Evolutionary conservation across 2,888 invertebrate genomes (phyloP), one percentile per base, ranked within the genome.

Genomic region (Osedax frankpressi): DNA sequence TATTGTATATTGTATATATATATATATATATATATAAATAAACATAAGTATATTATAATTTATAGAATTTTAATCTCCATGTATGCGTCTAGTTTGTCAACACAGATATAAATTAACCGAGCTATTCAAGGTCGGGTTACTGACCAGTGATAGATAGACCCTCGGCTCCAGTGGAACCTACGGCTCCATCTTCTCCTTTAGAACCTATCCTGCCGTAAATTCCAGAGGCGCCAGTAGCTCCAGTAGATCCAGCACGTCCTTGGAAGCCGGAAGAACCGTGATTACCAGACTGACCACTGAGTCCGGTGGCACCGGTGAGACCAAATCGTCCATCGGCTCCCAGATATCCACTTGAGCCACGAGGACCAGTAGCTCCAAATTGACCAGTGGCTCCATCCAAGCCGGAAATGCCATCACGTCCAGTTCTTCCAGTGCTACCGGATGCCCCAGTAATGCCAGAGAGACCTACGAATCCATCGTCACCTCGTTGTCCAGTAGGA

Each of bases 361-460:
- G 25, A 14, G 1, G 2, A 2, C 69, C 69, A 28, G 74, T 59
- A 29, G 68, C 44, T n/a, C 74, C 74, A 62, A 25, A 3, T 26
- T 25, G 25, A 28, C 73, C 68, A 67, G 26, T 25, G 1, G 73
- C 30, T 11, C 73, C 68, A 2, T n/a, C 25, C 11, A 44, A 14
- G 11, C 73, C 73, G 14, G 67, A 14, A 1, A 27, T 63, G 14
- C 62, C 28, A 3, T 29, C 24, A 70, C 65, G 26, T 11, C 26
- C 26, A 11, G 6, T 70, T 29, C 29, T 60, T 19, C 74, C 74
- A 6, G 74, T 63, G 19, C 14, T 28, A 6, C 71, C 74, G n/a
- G 74, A 28, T 19, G 26, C n/a, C 14, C 74, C 74, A 27, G 74
- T 26, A 27, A 60, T 59, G n/a, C 74, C 74, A 28, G 30, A 2